These are phyloP conservation scores for Alethe castanea DNA, from an alignment of 2,113 vertebrate species.

Conservation along the genomic window DNA sequence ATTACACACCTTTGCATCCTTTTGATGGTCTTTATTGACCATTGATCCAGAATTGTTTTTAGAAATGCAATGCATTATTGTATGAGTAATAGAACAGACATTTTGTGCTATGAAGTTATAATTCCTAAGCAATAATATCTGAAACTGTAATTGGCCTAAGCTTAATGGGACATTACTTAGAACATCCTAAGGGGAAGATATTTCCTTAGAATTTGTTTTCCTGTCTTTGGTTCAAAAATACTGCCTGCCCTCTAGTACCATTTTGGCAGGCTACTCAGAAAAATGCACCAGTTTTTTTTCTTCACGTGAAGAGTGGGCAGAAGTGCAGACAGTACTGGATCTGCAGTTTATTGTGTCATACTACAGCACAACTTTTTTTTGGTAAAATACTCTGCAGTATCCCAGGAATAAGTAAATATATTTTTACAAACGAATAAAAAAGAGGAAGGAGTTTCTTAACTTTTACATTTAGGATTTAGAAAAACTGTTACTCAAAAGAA, in stretches of 20 bases:
- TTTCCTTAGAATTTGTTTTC: not conserved
- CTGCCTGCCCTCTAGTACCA: not conserved
- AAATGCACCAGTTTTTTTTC: not conserved
- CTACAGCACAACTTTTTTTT: not conserved
- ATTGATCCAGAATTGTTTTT: conserved; percentile 2
- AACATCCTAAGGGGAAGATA: not conserved
- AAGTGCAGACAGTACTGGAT: not conserved
- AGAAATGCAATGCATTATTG: not conserved
- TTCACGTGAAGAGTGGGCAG: not conserved
- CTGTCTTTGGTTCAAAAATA: not conserved
- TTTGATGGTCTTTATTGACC: conserved; percentile 26
- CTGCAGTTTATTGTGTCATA: not conserved
- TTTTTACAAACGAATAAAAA: not conserved
- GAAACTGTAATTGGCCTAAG: not conserved
- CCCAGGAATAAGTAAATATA: not conserved
- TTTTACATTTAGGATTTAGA: not conserved
- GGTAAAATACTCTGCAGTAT: not conserved
- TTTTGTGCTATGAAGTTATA: not conserved
- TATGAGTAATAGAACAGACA: not conserved
- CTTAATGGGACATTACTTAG: not conserved
- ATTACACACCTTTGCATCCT: conserved; percentile 19
- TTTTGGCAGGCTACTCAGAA: not conserved
- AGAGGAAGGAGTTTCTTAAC: not conserved
- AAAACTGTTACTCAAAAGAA: not conserved
- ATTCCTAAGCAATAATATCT: not conserved